phyloP scores from a whole-genome alignment of 2,113 vertebrate species.

The Dipodomys merriami region DNA sequence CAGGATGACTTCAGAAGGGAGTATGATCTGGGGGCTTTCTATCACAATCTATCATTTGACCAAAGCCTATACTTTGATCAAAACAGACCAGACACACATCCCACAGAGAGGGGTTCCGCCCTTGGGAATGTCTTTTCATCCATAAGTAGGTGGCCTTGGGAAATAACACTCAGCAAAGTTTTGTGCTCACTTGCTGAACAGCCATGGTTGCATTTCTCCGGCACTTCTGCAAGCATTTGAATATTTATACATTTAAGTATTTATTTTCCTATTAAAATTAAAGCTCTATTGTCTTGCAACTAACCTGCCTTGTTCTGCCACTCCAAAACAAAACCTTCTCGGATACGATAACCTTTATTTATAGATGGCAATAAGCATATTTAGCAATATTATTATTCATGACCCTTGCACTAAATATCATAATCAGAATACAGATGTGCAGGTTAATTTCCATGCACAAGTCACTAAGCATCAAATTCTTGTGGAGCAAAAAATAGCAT shows the following conservation, averaged over 20 bases:
- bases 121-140: neutral
- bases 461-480: slow-evolving; percentile 82
- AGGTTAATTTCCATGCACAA: slow-evolving; percentile 85
- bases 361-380: slow-evolving; percentile 88
- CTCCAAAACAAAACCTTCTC: slow-evolving; percentile 84
- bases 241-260: slow-evolving; percentile 89
- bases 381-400: slow-evolving; percentile 91
- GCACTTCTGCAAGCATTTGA: slow-evolving; percentile 82
- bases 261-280: slow-evolving; percentile 90
- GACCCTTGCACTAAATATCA: slow-evolving; percentile 87
- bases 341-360: slow-evolving; percentile 88
- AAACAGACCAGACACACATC: neutral
- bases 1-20: neutral
- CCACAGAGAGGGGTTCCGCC: fast-evolving
- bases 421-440: slow-evolving; percentile 89
- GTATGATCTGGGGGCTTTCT: neutral
- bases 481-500: slow-evolving; percentile 87
- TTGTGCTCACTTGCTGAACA: slow-evolving; percentile 65
- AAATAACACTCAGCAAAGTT: slow-evolving; percentile 63
- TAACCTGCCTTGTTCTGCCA: slow-evolving; percentile 85
- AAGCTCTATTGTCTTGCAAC: slow-evolving; percentile 87
- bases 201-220: slow-evolving; percentile 72
- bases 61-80: neutral
- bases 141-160: slow-evolving; percentile 14
- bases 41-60: neutral